These are phyloP conservation scores for Cheilosia vernalis DNA, from an alignment of 2,888 invertebrate species.

Conservation along the genomic window DNA sequence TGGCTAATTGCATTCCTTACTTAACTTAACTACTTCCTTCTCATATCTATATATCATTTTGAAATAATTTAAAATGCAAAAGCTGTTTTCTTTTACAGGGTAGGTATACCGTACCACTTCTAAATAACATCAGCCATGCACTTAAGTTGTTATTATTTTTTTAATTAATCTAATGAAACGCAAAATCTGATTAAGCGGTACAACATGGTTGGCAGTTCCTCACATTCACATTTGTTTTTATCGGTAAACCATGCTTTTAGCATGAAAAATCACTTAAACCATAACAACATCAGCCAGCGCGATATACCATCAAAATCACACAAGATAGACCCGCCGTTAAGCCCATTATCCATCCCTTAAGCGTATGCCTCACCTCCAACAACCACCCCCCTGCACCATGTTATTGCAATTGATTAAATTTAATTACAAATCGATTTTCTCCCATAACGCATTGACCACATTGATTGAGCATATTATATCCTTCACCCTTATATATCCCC, in stretches of 20 bases:
- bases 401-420: conserved; percentile 74
- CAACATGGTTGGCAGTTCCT: not conserved
- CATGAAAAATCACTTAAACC: conserved; percentile 54
- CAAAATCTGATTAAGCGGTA: conserved; percentile 22
- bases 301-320: conserved; percentile 17
- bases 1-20: too few relatives aligned
- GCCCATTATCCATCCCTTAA: not conserved
- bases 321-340: not conserved
- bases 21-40: too few relatives aligned
- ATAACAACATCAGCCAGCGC: conserved; percentile 3
- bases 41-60: too few relatives aligned
- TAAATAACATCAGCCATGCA: not conserved
- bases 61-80: too few relatives aligned
- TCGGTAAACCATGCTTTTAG: conserved; percentile 59
- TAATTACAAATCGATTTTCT: conserved; percentile 75
- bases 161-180: conserved; percentile 18
- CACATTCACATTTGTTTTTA: not conserved
- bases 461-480: conserved; percentile 72
- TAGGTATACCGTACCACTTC: too few relatives aligned
- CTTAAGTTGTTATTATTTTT: not conserved
- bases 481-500: conserved; percentile 18
- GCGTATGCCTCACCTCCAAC: not conserved
- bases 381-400: conserved; percentile 11
- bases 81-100: too few relatives aligned
- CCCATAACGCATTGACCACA: conserved; percentile 72